These are phyloP conservation scores for Phorcus lineatus DNA, from an alignment of 2,888 invertebrate species.

Conservation along the genomic window DNA sequence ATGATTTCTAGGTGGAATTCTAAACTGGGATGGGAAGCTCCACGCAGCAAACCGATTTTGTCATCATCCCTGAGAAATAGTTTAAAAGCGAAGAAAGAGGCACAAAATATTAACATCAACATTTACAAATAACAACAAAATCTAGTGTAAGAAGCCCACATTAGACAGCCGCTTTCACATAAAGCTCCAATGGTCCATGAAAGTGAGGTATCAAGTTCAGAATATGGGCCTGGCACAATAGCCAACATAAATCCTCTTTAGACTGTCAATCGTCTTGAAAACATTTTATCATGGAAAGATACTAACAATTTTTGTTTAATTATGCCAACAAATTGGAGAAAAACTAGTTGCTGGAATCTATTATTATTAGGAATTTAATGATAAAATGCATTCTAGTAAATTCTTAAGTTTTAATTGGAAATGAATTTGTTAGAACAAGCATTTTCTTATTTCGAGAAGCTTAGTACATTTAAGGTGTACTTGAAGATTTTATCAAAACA, in stretches of 20 bases:
- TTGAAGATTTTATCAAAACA: no score
- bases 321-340: no score
- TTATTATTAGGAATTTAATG: no score
- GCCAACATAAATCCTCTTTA: neutral
- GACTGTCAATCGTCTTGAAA: neutral
- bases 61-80: constrained; percentile 7
- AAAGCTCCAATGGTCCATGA: constrained; percentile 6
- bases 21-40: neutral
- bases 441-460: no score
- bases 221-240: neutral
- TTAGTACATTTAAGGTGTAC: no score
- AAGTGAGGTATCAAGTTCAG: constrained; percentile 9
- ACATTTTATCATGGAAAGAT: no score
- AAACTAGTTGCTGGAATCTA: no score
- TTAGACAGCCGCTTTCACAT: neutral
- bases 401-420: no score
- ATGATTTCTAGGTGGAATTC: no score
- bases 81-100: constrained; percentile 15
- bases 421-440: no score
- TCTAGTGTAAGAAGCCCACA: constrained; percentile 3
- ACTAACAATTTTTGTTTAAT: no score
- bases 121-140: constrained; percentile 19
- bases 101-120: constrained; percentile 21
- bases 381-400: no score
- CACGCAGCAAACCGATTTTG: constrained; percentile 1